Evolutionary conservation across 2,113 vertebrate genomes (phyloP), one percentile per base, ranked within the genome.

Genomic region (Mormoops blainvillei): DNA sequence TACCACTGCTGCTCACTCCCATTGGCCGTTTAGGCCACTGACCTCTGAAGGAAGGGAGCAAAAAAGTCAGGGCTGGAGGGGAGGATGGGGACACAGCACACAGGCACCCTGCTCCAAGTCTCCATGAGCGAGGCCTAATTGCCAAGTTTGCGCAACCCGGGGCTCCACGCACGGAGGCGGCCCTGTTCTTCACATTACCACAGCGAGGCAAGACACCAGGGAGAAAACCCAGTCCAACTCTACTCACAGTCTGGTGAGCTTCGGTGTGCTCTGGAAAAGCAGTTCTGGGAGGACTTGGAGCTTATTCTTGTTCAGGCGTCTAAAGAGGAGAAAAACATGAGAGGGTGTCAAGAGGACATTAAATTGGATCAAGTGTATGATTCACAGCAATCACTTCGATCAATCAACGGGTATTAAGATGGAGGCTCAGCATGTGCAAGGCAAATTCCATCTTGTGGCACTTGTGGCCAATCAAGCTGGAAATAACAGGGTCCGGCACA

Each of bases 271-370:
- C 99, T 99, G 99, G 98, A 99, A 99, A 97, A 99, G 99, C 95
- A 99, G 98, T 98, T 99, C 99, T 3, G 99, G 99, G 94, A 99
- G 99, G 85, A 99, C 98, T 98, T 99, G 99, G 87, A 99, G 98
- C 97, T 99, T 99, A 98, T 99, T 99, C 98, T 99, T 99, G 99
- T 99, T 99, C 98, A 99, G 98, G 43, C 99, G 99, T 96, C 99
- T 99, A 97, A 90, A 96, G 71, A 93, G 28, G 26, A 54, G 95
- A 4, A 94, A 93, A 68, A 1, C 97, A 87, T 63, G 92, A 41
- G 65, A 96, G 90, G 83, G 33, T 48, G 83, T 98, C 95, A 98
- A 54, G 61, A 88, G 73, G 61, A 58, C 12, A 54, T 84, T 54
- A 20, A 89, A 91, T 8, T 5, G 78, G 4, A 91, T 70, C 33